Percentiles rank a stretch among this genome's conserved stretches.
phyloP scores from a whole-genome alignment of 1,140 invertebrate species.

The Diachasma alloeum region DNA sequence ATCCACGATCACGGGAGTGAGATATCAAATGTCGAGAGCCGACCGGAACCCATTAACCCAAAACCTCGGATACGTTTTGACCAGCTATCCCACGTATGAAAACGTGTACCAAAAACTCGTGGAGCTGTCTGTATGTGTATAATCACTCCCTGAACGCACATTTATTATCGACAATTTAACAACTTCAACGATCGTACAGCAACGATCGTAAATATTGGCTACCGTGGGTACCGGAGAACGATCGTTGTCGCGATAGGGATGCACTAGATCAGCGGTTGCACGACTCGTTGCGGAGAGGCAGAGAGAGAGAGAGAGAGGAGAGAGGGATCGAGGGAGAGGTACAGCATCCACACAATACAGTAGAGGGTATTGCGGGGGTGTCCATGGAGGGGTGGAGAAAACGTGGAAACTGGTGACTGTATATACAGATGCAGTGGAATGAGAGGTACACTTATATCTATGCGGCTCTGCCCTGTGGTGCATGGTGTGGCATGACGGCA shows the following conservation, averaged over 20 bases:
- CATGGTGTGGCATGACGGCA: conserved; percentile 61
- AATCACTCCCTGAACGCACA: conserved; percentile 49
- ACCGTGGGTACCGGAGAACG: conserved; percentile 50
- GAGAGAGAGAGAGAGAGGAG: conserved; percentile 27
- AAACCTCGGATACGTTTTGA: neutral
- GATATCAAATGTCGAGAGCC: conserved; percentile 19
- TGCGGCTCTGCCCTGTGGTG: conserved; percentile 45
- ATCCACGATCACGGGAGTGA: neutral
- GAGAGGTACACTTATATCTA: conserved; percentile 40
- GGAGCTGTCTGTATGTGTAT: conserved; percentile 25
- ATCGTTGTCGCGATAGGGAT: conserved; percentile 60
- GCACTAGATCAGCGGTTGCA: conserved; percentile 56
- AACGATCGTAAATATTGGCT: conserved; percentile 56
- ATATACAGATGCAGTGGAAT: conserved; percentile 33
- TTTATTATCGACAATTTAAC: conserved; percentile 63
- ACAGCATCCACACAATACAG: neutral
- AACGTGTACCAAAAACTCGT: neutral
- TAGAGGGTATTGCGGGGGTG: neutral
- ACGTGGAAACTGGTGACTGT: conserved; percentile 34
- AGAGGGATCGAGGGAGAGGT: too few species aligned
- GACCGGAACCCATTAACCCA: conserved; percentile 5
- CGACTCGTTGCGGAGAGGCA: conserved; percentile 43
- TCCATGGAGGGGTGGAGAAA: conserved; percentile 10
- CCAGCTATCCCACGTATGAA: neutral
- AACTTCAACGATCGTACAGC: conserved; percentile 53